Evolutionary conservation across 2,113 vertebrate genomes (phyloP).

Genomic region (Urocolius indicus): DNA sequence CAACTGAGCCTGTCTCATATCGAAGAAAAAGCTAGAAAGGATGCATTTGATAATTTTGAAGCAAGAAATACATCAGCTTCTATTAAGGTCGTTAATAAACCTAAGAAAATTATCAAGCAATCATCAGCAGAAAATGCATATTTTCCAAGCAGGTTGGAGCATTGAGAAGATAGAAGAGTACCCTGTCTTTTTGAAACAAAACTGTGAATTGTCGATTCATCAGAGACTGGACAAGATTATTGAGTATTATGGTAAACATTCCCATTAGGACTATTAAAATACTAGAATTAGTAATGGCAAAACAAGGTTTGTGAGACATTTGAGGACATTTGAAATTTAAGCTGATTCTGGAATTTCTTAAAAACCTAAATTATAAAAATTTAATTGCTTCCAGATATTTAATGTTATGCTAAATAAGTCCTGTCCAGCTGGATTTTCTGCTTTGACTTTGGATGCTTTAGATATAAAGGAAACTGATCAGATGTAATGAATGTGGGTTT

Average conservation of each 20-base stretch:
- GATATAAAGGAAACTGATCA: not conserved
- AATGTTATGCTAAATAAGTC: not conserved
- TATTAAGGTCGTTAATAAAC: not conserved
- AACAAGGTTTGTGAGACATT: not conserved
- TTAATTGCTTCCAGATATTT: not conserved
- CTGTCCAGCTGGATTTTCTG: not conserved
- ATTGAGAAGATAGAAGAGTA: not conserved
- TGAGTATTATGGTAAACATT: not conserved
- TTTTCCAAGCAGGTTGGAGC: not conserved
- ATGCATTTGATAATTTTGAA: not conserved
- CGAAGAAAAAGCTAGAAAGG: not conserved
- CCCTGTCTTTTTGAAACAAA: not conserved
- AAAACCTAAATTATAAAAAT: not conserved
- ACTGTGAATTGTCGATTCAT: not conserved
- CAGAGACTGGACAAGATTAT: not conserved
- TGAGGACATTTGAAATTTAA: not conserved
- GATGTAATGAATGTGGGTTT: not conserved
- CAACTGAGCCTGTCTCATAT: not conserved
- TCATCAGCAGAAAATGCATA: not conserved
- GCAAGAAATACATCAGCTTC: not conserved
- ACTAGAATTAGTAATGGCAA: not conserved
- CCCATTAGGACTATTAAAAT: not conserved
- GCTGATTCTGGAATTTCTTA: not conserved
- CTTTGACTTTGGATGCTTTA: rapidly evolving
- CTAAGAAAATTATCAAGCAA: not conserved